Base-by-base conservation (phyloP, 2,888 invertebrate genomes). In the Netelia melanura region DNA sequence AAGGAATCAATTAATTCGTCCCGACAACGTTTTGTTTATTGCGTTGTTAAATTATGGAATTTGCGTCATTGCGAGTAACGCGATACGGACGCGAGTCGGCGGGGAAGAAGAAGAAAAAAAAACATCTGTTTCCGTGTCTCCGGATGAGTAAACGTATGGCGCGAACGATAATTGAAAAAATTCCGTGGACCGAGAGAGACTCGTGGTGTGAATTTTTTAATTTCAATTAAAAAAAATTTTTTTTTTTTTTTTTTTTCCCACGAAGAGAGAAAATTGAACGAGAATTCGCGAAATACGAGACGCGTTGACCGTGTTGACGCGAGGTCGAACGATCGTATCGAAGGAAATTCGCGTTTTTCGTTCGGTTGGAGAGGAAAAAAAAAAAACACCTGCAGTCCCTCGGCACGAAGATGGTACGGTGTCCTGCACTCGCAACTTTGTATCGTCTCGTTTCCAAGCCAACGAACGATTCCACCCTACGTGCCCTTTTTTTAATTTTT, bases 391-490 rank as follows among this genome's bases (percentile, higher is more conserved):
- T 23, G 25, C 68, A 61, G 80, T 64, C 75, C 74, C 30, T 80
- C 71, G 80, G 62, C 80, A 81, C 84, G 84, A 72, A 72, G 76
- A 77, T 77, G 77, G 77, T 62, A 79, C 78, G 54, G 56, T 65
- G 58, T n/a, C 67, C 44, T 10, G 54, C 61, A 70, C 70, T 30
- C 5, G 5, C 5, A 30, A 84, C 71, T 76, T 72, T 84, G 84
- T 84, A 56, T 76, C 56, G 65, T 62, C 62, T 71, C 71, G 84
- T 84, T 84, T 67, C 84, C 84, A 84, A 67, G 84, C 77, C 80
- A 44, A 84, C 84, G 61, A 61, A 70, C 30, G 30, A 5, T 30
- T 30, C 30, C 30, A 5, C 30, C 30, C 30, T 30, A 30, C 3
- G 30, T 30, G 30, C 30, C 30, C 30, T 30, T 30, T 30, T 30